Percentiles rank a stretch among this genome's conserved stretches.
phyloP scores from a whole-genome alignment of 1,140 invertebrate species.

The Pogonognathellus flavescens region DNA sequence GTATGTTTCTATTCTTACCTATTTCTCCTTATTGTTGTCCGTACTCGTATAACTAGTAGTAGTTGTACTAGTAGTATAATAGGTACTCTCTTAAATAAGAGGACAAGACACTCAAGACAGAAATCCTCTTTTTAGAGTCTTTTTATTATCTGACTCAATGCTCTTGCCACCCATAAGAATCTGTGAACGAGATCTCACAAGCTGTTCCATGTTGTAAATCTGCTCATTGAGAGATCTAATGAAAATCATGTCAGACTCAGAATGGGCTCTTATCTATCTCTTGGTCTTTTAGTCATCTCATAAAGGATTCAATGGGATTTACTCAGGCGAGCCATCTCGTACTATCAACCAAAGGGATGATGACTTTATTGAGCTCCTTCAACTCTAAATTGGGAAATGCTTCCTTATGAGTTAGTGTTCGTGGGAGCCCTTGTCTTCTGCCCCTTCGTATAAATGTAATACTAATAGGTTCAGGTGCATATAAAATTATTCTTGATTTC shows the following conservation, averaged over 20 bases:
- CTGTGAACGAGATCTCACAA: conserved; percentile 47
- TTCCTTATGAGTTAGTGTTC: conserved; percentile 7
- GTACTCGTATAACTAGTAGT: neutral
- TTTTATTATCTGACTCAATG: conserved; percentile 50
- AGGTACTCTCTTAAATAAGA: conserved; percentile 24
- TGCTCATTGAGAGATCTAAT: conserved; percentile 50
- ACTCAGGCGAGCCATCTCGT: conserved; percentile 17
- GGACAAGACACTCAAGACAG: conserved; percentile 47
- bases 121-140: conserved; percentile 47
- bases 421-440: neutral
- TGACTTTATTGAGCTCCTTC: neutral
- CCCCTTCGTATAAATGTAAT: conserved; percentile 25
- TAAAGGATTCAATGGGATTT: conserved; percentile 48
- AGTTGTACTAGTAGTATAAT: neutral
- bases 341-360: neutral
- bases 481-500: conserved; percentile 45
- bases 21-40: conserved; percentile 34
- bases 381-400: neutral
- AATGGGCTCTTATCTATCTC: conserved; percentile 44
- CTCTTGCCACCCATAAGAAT: conserved; percentile 49
- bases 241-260: conserved; percentile 49
- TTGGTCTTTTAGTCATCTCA: conserved; percentile 50
- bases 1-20: neutral
- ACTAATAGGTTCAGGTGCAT: conserved; percentile 38
- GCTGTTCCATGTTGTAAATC: conserved; percentile 45